phyloP scores from a whole-genome alignment of 1,140 invertebrate species.

The Drosophila bifasciata region DNA sequence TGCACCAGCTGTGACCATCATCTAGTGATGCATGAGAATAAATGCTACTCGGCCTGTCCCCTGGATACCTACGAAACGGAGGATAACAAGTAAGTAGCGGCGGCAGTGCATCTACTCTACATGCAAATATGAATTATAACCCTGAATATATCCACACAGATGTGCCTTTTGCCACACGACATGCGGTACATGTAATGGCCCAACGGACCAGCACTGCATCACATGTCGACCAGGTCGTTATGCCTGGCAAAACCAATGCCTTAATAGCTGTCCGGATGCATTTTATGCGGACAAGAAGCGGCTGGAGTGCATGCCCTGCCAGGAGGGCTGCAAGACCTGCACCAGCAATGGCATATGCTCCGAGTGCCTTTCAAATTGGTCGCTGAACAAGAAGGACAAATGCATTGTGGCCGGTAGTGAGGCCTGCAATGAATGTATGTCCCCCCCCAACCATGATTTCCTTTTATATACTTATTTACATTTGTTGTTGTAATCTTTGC shows the following conservation, averaged over 20 bases:
- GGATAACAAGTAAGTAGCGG: constrained; percentile 88
- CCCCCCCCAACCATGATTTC: background rate
- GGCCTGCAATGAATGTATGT: constrained; percentile 87
- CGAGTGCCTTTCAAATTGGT: constrained; percentile 89
- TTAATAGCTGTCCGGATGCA: constrained; percentile 88
- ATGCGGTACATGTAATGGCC: constrained; percentile 93
- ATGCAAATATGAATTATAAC: background rate
- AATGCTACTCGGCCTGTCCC: constrained; percentile 92
- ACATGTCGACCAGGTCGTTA: constrained; percentile 89
- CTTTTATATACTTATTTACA: background rate
- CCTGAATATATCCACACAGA: constrained; percentile 70
- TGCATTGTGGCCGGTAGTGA: constrained; percentile 88
- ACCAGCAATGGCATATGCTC: constrained; percentile 87
- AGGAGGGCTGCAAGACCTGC: constrained; percentile 90
- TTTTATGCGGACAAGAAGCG: constrained; percentile 90
- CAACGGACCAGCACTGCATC: constrained; percentile 91
- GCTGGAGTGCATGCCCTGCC: constrained; percentile 90
- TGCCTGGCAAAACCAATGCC: constrained; percentile 87
- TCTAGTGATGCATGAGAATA: constrained; percentile 90
- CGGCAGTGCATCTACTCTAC: too few relatives aligned
- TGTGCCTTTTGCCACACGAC: constrained; percentile 91
- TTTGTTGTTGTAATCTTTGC: constrained; percentile 37
- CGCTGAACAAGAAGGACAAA: constrained; percentile 88
- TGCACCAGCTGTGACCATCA: constrained; percentile 94
- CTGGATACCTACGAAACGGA: constrained; percentile 92